Conservation (phyloP, 2,113 vertebrate genomes). For the Polyodon spathula region DNA sequence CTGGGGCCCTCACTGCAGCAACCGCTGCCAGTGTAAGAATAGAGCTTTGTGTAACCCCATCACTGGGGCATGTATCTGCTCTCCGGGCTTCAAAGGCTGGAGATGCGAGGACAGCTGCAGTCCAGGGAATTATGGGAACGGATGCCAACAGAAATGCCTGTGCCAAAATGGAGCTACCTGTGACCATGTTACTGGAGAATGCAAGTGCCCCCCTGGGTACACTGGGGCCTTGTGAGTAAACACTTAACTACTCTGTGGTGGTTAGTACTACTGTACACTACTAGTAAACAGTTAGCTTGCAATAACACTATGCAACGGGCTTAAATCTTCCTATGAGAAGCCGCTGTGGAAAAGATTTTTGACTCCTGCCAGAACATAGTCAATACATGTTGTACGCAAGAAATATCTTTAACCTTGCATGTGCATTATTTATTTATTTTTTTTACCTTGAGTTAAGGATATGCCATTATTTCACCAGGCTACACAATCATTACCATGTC, state of each 20-base stretch:
- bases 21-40: constrained; percentile 90
- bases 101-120: constrained; percentile 80
- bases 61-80: constrained; percentile 86
- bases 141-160: constrained; percentile 86
- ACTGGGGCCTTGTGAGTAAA: constrained; percentile 87
- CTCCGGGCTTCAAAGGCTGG: constrained; percentile 81
- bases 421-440: constrained; percentile 42
- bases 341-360: no score
- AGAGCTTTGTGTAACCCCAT: constrained; percentile 89
- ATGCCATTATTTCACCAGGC: no score
- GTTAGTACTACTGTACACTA: no score
- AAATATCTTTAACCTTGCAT: no score
- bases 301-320: no score
- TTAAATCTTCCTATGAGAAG: no score
- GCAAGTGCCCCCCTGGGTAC: constrained; percentile 83
- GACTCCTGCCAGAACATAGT: no score
- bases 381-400: no score
- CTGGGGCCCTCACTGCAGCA: constrained; percentile 96
- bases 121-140: constrained; percentile 67
- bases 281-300: no score
- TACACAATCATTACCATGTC: no score
- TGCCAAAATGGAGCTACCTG: constrained; percentile 89
- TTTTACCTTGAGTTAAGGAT: no score
- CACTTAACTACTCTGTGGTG: background rate
- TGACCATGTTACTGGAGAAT: constrained; percentile 82